These are phyloP conservation scores for Osmerus eperlanus DNA, from an alignment of 2,113 vertebrate species.

Conservation along the genomic window DNA sequence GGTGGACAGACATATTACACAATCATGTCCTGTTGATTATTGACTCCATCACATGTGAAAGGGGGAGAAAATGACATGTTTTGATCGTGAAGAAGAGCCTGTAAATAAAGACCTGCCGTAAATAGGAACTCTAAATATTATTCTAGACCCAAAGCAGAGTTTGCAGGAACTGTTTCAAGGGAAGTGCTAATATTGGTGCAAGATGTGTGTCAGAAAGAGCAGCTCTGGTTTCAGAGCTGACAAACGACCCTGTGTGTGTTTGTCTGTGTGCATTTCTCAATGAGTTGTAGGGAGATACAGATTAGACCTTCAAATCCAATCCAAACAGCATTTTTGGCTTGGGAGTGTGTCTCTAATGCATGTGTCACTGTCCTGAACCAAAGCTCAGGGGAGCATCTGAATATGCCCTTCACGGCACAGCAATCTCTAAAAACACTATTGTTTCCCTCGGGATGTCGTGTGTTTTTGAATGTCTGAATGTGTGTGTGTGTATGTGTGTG, in stretches of 20 bases:
- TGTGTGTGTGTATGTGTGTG: background rate
- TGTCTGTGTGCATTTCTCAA: background rate
- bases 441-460: background rate
- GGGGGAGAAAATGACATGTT: conserved; percentile 37
- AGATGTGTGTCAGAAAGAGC: conserved; percentile 20
- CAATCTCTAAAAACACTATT: conserved; percentile 17
- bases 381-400: conserved; percentile 27
- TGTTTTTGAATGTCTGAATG: background rate
- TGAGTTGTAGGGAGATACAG: background rate
- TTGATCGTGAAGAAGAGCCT: conserved; percentile 26
- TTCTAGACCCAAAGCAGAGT: conserved; percentile 33
- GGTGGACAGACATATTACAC: conserved; percentile 46
- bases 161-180: conserved; percentile 36
- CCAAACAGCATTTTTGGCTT: no score
- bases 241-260: conserved; percentile 20
- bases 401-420: conserved; percentile 32
- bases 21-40: conserved; percentile 45
- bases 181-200: conserved; percentile 38
- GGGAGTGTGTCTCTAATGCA: background rate
- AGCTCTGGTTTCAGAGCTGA: conserved; percentile 19
- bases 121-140: conserved; percentile 57
- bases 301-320: no score
- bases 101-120: conserved; percentile 42
- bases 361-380: conserved; percentile 8
- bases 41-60: conserved; percentile 52